Base-by-base conservation (phyloP, 64 coral and sea anemone species). In the Pocillopora verrucosa region DNA sequence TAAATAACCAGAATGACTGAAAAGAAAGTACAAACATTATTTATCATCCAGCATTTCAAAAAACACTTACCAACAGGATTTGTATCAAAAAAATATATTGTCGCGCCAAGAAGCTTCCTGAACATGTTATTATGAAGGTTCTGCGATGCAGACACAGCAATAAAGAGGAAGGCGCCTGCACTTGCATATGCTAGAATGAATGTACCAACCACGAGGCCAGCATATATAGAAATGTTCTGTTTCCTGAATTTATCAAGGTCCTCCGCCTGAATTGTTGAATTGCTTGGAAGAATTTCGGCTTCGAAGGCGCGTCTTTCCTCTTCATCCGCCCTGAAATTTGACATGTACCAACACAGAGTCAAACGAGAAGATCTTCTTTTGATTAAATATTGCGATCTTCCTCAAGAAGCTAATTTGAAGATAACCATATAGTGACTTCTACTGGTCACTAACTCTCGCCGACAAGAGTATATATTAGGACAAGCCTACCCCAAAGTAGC, bases 1-100 rank as follows among this genome's bases (percentile, higher is more conserved):
- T 3, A 3, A 4, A 51, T 51, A 51, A 51, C 3, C 3, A 51
- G 7, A 51, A 4, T 51, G 41, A 51, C 41, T 51, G 41, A 51
- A 51, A 51, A 7, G 41, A 51, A 51, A 51, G 41, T 51, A 51
- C 7, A 69, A 3, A 22, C 9, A 11, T n/a, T 11, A 24, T n/a
- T 24, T 70, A 70, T 20, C 20, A n/a, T 69, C 0, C 19, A 19
- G 24, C 9, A n/a, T 69, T 22, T 69, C 9, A 0, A 15, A 1
- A 2, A 59, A 6, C 45, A 89, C 96, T 60, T 89, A 95, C 96
- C 96, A 60, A 93, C 94, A 56, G 96, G 96, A 86, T 99, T 99
- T 45, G 91, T 95, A 72, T 99, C 96, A 76, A 99, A 99, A 91
- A 99, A 99, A 83, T 99, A 99, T 16, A 93, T 93, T 11, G 96